phyloP scores from a whole-genome alignment of 37 sponge, comb jelly and placozoan species.

The Oscarella lobularis region DNA sequence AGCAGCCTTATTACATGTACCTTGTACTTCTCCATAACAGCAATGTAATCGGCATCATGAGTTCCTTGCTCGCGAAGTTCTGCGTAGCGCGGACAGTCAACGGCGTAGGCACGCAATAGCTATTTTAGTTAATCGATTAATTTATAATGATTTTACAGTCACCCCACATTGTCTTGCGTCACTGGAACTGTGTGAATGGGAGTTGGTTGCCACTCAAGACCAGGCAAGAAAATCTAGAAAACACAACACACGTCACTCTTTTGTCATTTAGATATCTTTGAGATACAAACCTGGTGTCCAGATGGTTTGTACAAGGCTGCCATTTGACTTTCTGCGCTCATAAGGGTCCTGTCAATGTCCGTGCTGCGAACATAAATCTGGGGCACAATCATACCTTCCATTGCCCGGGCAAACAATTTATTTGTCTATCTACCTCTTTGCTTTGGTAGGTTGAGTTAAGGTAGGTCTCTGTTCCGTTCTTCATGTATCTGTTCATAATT shows the following conservation, averaged over 20 bases:
- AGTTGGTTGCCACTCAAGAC: slow-evolving; percentile 80
- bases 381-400: not conserved
- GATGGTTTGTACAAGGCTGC: slow-evolving; percentile 62
- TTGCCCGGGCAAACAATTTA: not conserved
- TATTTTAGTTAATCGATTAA: not conserved
- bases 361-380: slow-evolving; percentile 78
- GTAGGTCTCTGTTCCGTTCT: not conserved
- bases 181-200: slow-evolving; percentile 74
- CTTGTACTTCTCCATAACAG: not conserved
- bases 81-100: not conserved
- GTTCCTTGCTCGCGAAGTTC: not conserved
- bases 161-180: slow-evolving; percentile 30
- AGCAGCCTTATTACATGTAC: too few relatives aligned
- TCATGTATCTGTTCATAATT: not conserved
- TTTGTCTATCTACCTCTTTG: not conserved
- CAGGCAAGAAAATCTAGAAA: slow-evolving; percentile 12
- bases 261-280: not conserved
- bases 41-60: not conserved
- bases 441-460: not conserved
- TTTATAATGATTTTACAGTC: not conserved
- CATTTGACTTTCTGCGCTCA: slow-evolving; percentile 74
- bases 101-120: not conserved
- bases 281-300: slow-evolving; percentile 16
- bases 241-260: not conserved
- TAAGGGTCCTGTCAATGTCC: slow-evolving; percentile 89